Percentiles rank a stretch among this genome's conserved stretches.
These are phyloP conservation scores for Drosophila sp. DNA, from an alignment of 1,140 invertebrate genomes.

Conservation along the genomic window DNA sequence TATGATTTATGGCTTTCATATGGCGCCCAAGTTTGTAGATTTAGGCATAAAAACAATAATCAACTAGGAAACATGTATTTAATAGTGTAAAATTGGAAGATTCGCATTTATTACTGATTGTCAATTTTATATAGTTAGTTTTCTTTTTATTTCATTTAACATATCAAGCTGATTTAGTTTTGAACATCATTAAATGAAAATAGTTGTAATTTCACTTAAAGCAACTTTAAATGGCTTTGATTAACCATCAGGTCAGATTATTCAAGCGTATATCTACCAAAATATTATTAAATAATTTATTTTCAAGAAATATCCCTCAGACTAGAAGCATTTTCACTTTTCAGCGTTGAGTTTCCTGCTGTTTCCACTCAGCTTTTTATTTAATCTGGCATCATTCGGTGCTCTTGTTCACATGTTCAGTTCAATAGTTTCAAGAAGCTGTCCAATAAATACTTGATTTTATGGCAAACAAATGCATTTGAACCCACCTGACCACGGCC, in stretches of 20 bases:
- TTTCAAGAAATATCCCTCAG: not conserved
- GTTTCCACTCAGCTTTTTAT: not conserved
- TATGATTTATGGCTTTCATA: conserved; percentile 4
- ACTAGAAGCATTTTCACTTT: not conserved
- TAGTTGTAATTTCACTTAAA: too few relatives aligned
- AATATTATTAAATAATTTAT: not conserved
- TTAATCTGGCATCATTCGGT: conserved; percentile 16
- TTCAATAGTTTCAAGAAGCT: conserved; percentile 44
- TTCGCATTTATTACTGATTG: too few relatives aligned
- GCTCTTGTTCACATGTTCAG: conserved; percentile 16
- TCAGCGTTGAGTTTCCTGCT: not conserved
- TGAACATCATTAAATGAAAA: too few relatives aligned
- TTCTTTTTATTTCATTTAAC: too few relatives aligned
- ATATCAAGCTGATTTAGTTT: too few relatives aligned
- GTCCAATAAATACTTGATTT: conserved; percentile 60
- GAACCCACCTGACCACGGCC: conserved; percentile 32
- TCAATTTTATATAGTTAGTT: too few relatives aligned
- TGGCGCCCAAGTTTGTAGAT: not conserved
- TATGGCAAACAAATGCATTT: conserved; percentile 48
- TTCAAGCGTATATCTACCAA: not conserved
- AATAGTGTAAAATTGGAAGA: too few relatives aligned
- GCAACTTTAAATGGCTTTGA: not conserved
- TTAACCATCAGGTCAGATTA: not conserved
- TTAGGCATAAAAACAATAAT: too few relatives aligned
- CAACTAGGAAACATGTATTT: too few relatives aligned